phyloP scores from a whole-genome alignment of 2,797 vertebrate species.

The Onychomys leucogaster region DNA sequence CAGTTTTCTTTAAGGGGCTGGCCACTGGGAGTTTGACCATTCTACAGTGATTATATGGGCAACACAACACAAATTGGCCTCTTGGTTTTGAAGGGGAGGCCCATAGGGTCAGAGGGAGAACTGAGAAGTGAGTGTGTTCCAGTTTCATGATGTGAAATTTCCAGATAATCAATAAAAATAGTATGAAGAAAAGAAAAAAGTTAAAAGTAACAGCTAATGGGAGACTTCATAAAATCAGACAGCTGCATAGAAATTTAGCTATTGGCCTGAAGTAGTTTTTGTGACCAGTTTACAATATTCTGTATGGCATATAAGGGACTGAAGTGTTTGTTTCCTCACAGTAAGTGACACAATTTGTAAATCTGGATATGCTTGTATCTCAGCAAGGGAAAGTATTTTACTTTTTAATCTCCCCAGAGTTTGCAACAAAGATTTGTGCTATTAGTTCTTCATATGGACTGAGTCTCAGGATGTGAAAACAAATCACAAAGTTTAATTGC shows the following conservation, averaged over 20 bases:
- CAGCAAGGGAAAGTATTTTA: background rate
- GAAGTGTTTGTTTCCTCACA: background rate
- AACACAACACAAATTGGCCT: background rate
- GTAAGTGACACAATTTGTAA: conserved; percentile 7
- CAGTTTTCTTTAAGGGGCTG: background rate
- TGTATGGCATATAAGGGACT: background rate
- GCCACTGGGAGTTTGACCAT: background rate
- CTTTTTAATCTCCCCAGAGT: conserved; percentile 1
- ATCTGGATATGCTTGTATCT: background rate
- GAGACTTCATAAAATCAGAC: background rate
- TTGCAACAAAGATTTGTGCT: conserved; percentile 1
- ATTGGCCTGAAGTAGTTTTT: background rate
- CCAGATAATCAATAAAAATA: background rate
- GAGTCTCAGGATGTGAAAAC: conserved; percentile 40
- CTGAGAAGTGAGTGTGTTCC: background rate
- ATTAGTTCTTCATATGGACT: conserved; percentile 23
- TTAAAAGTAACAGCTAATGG: background rate
- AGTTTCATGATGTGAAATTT: background rate
- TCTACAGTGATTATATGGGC: background rate
- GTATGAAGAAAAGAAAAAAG: background rate
- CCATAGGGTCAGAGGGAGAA: background rate
- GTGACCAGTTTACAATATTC: background rate
- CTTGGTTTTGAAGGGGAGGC: background rate
- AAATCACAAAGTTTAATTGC: conserved; percentile 35
- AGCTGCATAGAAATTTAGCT: background rate